phyloP scores from a whole-genome alignment of 1,140 invertebrate species.

The Oncopodura yosiiana region DNA sequence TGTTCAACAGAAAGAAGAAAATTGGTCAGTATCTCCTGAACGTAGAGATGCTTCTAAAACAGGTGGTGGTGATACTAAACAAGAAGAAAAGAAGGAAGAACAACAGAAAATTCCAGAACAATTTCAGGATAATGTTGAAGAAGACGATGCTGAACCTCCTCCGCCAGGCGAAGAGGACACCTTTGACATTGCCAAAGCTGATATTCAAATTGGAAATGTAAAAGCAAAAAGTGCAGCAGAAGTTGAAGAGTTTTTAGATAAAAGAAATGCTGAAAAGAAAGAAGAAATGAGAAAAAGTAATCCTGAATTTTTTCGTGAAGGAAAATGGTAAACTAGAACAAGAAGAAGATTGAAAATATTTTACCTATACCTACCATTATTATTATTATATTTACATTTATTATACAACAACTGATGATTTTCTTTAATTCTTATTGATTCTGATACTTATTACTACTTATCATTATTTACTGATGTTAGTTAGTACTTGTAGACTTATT shows the following conservation, averaged over 20 bases:
- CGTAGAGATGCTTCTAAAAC: not conserved
- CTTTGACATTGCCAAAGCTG: not conserved
- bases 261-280: slow-evolving; percentile 32
- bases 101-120: not conserved
- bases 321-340: not conserved
- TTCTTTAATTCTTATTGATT: too few relatives aligned
- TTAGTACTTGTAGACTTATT: too few relatives aligned
- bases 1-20: not conserved
- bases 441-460: too few relatives aligned
- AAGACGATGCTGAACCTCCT: not conserved
- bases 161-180: not conserved
- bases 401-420: too few relatives aligned
- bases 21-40: not conserved
- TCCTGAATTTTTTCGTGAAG: slow-evolving; percentile 30
- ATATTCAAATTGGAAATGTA: slow-evolving; percentile 17
- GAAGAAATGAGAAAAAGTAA: slow-evolving; percentile 33
- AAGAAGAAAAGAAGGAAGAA: not conserved
- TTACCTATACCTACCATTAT: too few relatives aligned
- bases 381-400: too few relatives aligned
- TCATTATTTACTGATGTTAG: too few relatives aligned
- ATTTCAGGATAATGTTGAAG: not conserved
- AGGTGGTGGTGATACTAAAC: not conserved
- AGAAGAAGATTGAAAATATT: too few relatives aligned
- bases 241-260: slow-evolving; percentile 29
- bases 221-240: slow-evolving; percentile 23